These are phyloP conservation scores for Coluber constrictor DNA, from an alignment of 2,797 vertebrate genomes.

Conservation along the genomic window DNA sequence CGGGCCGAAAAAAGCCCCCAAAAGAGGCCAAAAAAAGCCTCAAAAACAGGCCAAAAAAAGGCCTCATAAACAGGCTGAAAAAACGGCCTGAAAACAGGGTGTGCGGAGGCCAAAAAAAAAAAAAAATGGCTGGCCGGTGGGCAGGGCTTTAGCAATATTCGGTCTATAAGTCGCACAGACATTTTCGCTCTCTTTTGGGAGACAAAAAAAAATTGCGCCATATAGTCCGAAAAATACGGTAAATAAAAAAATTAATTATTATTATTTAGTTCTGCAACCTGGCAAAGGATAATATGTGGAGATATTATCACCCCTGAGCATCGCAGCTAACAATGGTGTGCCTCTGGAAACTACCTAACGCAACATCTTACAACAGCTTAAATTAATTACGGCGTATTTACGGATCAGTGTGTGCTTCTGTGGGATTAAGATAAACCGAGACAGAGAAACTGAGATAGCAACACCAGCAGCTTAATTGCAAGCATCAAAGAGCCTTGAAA, in stretches of 20 bases:
- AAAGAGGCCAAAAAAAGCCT: too few species aligned
- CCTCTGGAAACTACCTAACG: not conserved
- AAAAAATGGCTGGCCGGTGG: too few species aligned
- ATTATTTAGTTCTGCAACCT: not conserved
- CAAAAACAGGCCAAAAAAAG: too few species aligned
- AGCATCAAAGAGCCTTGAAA: not conserved
- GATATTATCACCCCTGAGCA: not conserved
- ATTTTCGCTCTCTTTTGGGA: too few species aligned
- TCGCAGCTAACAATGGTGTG: not conserved
- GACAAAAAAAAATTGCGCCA: too few species aligned
- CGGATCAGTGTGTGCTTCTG: not conserved
- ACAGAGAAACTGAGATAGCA: not conserved
- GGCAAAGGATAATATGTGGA: not conserved
- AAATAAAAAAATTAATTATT: not conserved
- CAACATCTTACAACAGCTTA: not conserved
- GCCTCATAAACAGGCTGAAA: too few species aligned
- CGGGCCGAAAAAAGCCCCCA: too few species aligned
- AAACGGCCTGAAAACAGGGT: too few species aligned
- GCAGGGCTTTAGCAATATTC: too few species aligned
- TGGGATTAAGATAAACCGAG: not conserved
- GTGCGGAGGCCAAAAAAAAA: too few species aligned
- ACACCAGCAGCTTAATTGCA: not conserved
- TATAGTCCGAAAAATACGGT: too few species aligned
- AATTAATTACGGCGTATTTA: not conserved
- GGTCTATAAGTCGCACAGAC: too few species aligned